Percentiles rank a stretch among this genome's conserved stretches.
These are phyloP conservation scores for Neosilurus hyrtlii DNA, from an alignment of 2,797 vertebrate genomes.

Conservation along the genomic window DNA sequence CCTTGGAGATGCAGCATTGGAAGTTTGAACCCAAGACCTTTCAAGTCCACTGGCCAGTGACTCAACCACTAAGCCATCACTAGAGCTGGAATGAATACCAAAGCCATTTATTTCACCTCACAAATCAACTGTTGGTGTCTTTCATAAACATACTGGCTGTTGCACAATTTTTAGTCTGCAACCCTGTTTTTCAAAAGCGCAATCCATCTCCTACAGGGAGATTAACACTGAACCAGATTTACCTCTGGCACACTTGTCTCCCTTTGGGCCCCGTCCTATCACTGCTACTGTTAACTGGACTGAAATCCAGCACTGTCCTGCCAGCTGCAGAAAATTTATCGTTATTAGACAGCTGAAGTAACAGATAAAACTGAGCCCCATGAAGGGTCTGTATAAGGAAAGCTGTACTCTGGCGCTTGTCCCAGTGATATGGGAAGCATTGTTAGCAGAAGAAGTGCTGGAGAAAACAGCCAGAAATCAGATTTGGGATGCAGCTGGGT, in stretches of 20 bases:
- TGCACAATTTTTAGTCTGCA: background rate
- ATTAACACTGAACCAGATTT: conserved; percentile 3
- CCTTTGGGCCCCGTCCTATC: conserved; percentile 5
- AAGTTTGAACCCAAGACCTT: background rate
- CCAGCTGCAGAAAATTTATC: conserved; percentile 20
- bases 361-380: background rate
- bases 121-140: background rate
- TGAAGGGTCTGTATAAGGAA: conserved; percentile 1
- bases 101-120: background rate
- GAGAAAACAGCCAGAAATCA: conserved; percentile 17
- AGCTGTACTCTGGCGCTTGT: background rate
- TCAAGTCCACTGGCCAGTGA: background rate
- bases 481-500: conserved; percentile 2
- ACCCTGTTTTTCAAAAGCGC: background rate
- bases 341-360: conserved; percentile 23
- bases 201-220: background rate
- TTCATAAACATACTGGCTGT: background rate
- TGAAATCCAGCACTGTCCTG: background rate
- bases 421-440: conserved; percentile 4
- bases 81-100: background rate
- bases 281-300: conserved; percentile 13
- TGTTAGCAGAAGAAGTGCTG: background rate
- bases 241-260: conserved; percentile 12
- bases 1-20: background rate
- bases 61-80: background rate